A percentile compares a stretch with the other conserved stretches of the same genome.
Evolutionary conservation across 2,888 invertebrate species (phyloP).

Genomic region (Epiblema foenella): DNA sequence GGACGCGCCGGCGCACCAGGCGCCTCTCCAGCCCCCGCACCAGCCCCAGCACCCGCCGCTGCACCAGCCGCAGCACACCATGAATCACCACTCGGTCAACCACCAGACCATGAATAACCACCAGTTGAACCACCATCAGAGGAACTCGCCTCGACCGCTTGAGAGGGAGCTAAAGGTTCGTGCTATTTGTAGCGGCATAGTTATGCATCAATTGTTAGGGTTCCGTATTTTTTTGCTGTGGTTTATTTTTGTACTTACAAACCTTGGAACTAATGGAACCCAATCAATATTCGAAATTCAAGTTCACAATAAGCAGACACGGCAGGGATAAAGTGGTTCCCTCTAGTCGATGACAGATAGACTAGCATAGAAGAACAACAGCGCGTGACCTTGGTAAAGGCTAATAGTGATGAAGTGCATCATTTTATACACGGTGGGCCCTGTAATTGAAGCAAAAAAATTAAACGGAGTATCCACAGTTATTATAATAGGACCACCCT

Average conservation of each 20-base stretch:
- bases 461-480: no score
- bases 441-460: no score
- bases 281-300: no score
- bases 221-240: not conserved
- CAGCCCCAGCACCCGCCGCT: constrained; percentile 51
- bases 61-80: constrained; percentile 57
- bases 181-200: not conserved
- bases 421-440: no score
- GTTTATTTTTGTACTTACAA: not conserved
- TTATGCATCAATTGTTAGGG: not conserved
- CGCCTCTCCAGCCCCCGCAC: constrained; percentile 53
- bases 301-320: no score
- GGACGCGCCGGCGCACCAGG: constrained; percentile 66
- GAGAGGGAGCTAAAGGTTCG: constrained; percentile 75
- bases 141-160: constrained; percentile 73
- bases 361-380: no score
- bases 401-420: no score
- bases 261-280: no score
- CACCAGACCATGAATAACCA: constrained; percentile 58
- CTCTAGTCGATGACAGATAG: no score
- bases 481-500: no score
- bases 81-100: constrained; percentile 64
- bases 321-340: no score
- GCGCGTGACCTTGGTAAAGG: no score
- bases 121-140: constrained; percentile 66